Evolutionary conservation across 2,888 invertebrate species (phyloP), one percentile per base, ranked within the genome.

Genomic region (Camponotus fellah): DNA sequence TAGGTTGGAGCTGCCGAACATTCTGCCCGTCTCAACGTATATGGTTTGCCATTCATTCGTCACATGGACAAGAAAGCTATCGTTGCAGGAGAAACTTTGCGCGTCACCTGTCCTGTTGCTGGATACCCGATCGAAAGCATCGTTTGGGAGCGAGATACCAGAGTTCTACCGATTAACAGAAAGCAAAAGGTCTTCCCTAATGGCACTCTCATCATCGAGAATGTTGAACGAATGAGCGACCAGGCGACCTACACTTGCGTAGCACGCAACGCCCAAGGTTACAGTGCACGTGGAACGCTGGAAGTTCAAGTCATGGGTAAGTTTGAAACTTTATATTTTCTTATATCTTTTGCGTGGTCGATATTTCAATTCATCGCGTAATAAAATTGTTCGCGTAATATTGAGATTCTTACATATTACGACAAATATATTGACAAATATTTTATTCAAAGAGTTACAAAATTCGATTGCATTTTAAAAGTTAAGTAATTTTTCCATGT

Each of bases 221-320:
- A 99, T 94, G 98, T 99, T 9, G 98, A 99, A 95, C 96, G 98
- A 69, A 96, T 97, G 92, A 98, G 98, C 86, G 99, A 99, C 95
- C 98, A 99, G 94, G 99, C 99, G 10, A 97, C 97, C 0, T 99
- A 99, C 95, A 98, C 98, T 0, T 99, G 99, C 95, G 98, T 98
- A 40, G 99, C 98, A 37, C 97, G 97, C 94, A 99, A 99, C 95
- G 97, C 97, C 17, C 98, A 98, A 94, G 98, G 98, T 84, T 98
- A 98, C 95, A 98, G 97, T 90, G 98, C 98, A 60, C 96, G 98
- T 87, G 98, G 98, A 92, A 97, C 97, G 49, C 96, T 99, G 84
- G 98, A 98, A 96, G 97, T 99, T 85, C 98, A 98, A 97, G 98
- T 99, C 80, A 98, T 99, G 98, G 99, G 99, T 99, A 96, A 97